phyloP scores from a whole-genome alignment of 2,888 invertebrate species.

The Platycheirus rosarum region DNA sequence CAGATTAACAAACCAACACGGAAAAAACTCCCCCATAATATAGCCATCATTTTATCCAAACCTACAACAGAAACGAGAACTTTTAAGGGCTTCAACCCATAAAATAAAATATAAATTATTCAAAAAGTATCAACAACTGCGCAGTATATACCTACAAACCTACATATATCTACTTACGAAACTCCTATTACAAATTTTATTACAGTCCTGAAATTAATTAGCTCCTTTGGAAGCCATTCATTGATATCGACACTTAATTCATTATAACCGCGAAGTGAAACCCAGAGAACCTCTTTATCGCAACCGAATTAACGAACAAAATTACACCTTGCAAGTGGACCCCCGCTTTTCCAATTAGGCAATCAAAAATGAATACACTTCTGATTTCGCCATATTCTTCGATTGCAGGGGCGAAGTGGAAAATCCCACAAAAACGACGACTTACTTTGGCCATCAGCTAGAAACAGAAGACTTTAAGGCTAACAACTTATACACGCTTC shows the following conservation, averaged over 20 bases:
- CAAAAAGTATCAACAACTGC: conserved; percentile 62
- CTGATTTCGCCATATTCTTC: conserved; percentile 39
- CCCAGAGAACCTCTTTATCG: conserved; percentile 15
- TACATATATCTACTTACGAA: conserved; percentile 46
- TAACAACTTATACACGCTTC: conserved; percentile 40
- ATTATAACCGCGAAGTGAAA: conserved; percentile 8
- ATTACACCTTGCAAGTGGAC: conserved; percentile 32
- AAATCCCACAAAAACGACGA: conserved; percentile 5
- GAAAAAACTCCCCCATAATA: conserved; percentile 44
- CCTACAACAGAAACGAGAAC: background rate
- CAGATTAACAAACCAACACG: conserved; percentile 30
- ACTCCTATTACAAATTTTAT: conserved; percentile 25
- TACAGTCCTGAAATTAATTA: conserved; percentile 47
- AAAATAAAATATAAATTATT: conserved; percentile 59
- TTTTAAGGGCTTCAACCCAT: background rate
- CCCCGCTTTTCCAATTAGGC: conserved; percentile 42
- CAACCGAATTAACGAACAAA: conserved; percentile 39
- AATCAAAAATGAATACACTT: conserved; percentile 64
- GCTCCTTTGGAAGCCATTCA: conserved; percentile 23
- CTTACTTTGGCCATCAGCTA: background rate
- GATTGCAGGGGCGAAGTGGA: conserved; percentile 6
- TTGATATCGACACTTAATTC: conserved; percentile 55
- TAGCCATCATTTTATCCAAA: conserved; percentile 7
- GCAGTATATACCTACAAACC: too few relatives aligned
- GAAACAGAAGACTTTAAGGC: conserved; percentile 17